Conservation (phyloP, 2,888 invertebrate species). For the Dryadula phaetusa region DNA sequence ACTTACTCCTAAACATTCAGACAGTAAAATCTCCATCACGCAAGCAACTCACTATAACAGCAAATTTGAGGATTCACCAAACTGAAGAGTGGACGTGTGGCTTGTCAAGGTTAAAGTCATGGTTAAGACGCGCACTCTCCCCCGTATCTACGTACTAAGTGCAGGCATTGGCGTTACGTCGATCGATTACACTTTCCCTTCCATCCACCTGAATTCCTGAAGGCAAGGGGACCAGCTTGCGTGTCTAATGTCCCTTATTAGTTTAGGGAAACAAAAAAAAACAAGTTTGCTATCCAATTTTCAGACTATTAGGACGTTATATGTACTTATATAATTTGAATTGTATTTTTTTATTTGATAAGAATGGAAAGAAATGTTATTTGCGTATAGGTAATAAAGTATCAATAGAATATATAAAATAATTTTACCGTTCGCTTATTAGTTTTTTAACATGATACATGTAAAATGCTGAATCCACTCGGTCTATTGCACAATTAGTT, state of each 20-base stretch:
- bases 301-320: not conserved
- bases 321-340: not conserved
- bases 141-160: conserved; percentile 69
- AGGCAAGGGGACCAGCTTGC: conserved; percentile 34
- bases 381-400: no score
- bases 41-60: not conserved
- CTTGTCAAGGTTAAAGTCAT: conserved; percentile 40
- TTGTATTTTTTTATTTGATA: no score
- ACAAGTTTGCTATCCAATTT: not conserved
- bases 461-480: no score
- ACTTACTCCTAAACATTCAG: conserved; percentile 37
- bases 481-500: no score
- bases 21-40: conserved; percentile 34
- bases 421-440: no score
- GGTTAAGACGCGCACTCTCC: conserved; percentile 65
- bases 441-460: no score
- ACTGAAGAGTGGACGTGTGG: not conserved
- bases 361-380: no score
- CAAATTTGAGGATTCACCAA: not conserved
- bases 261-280: not conserved
- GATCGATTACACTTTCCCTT: conserved; percentile 71
- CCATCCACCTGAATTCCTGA: conserved; percentile 50
- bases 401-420: no score
- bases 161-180: conserved; percentile 66
- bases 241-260: conserved; percentile 13